Evolutionary conservation across 1,140 invertebrate genomes (phyloP).

Genomic region (Brachionus rubens): DNA sequence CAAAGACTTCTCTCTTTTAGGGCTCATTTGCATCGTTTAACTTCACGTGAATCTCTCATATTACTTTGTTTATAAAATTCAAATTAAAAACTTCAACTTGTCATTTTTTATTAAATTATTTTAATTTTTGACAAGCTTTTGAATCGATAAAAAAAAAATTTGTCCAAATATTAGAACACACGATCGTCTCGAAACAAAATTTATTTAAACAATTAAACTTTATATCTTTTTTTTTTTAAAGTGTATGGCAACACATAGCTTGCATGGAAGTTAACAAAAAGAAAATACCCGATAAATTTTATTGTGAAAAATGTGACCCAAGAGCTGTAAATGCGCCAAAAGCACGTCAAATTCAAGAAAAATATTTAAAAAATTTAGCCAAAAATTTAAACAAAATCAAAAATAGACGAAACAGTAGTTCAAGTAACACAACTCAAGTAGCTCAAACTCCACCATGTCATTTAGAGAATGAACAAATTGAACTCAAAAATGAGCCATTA

Average conservation of each 20-base stretch:
- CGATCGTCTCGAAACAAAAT: not conserved
- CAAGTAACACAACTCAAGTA: not conserved
- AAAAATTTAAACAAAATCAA: constrained; percentile 3
- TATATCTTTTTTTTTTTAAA: not conserved
- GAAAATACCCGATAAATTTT: constrained; percentile 28
- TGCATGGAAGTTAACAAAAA: constrained; percentile 35
- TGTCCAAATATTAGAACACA: too few species aligned
- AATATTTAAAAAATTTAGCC: not conserved
- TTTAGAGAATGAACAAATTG: not conserved
- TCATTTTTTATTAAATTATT: too few species aligned
- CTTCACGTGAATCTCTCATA: too few species aligned
- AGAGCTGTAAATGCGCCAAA: not conserved
- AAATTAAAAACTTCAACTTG: too few species aligned
- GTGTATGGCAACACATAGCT: constrained; percentile 32
- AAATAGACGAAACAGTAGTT: not conserved
- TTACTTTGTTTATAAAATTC: too few species aligned
- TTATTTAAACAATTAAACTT: not conserved
- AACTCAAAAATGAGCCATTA: not conserved
- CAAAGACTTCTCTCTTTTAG: too few species aligned
- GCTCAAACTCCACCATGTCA: not conserved
- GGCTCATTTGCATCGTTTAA: too few species aligned
- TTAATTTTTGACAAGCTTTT: too few species aligned
- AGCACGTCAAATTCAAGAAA: constrained; percentile 30
- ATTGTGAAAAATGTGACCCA: constrained; percentile 24
- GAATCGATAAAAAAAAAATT: too few species aligned